phyloP scores from a whole-genome alignment of 2,888 invertebrate genomes.

The Leptodirus hochenwartii region DNA sequence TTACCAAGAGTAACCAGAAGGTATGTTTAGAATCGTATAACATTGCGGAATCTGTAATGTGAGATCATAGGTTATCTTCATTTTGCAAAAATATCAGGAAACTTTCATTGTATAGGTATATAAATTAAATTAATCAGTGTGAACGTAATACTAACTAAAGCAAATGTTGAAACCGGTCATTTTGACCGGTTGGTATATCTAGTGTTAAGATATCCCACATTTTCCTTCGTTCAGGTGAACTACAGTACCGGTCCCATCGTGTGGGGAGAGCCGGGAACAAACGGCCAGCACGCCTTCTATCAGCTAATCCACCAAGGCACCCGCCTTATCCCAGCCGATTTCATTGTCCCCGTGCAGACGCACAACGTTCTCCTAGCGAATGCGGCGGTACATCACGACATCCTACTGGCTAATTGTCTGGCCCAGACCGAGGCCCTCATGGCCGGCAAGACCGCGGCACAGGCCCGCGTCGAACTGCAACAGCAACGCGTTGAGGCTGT shows the following conservation, averaged over 20 bases:
- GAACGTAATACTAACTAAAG: too few relatives aligned
- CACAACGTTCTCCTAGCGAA: conserved; percentile 80
- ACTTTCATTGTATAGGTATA: too few relatives aligned
- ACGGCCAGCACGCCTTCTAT: conserved; percentile 99
- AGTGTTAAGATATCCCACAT: conserved; percentile 4
- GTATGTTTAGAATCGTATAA: conserved; percentile 29
- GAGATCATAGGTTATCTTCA: not conserved
- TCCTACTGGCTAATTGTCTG: conserved; percentile 88
- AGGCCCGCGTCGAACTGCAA: conserved; percentile 65
- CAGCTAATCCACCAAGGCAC: conserved; percentile 90
- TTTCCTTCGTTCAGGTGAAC: conserved; percentile 21
- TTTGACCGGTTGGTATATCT: not conserved
- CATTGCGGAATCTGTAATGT: too few relatives aligned
- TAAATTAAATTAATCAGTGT: too few relatives aligned
- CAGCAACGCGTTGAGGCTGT: conserved; percentile 58
- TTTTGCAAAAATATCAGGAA: too few relatives aligned
- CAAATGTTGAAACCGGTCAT: too few relatives aligned
- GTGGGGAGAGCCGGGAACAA: conserved; percentile 99
- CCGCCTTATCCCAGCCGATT: conserved; percentile 88
- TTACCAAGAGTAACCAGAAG: conserved; percentile 47
- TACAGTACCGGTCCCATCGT: conserved; percentile 64
- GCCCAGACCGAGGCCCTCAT: conserved; percentile 98
- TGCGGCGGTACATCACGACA: conserved; percentile 77
- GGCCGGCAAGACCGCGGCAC: conserved; percentile 34
- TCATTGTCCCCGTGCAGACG: conserved; percentile 82